These are phyloP conservation scores for Oscheius sp. DNA, from an alignment of 1,140 invertebrate genomes.

Conservation along the genomic window DNA sequence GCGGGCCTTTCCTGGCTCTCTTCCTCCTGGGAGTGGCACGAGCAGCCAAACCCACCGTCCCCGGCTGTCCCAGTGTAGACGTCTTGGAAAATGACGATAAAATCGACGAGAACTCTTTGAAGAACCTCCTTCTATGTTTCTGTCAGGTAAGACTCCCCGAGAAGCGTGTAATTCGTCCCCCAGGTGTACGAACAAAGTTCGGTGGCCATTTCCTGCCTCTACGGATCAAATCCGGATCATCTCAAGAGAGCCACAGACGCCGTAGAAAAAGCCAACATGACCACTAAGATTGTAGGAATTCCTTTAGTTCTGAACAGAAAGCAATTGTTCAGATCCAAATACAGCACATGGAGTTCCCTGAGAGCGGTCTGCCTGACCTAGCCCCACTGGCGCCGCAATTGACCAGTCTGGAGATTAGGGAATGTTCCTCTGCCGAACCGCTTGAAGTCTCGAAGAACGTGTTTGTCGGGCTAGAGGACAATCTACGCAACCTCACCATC, in stretches of 20 bases:
- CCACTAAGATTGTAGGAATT: neutral
- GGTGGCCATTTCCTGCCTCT: conserved; percentile 29
- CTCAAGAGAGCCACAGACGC: conserved; percentile 19
- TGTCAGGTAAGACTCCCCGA: conserved; percentile 23
- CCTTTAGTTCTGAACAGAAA: no score
- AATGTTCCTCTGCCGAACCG: conserved; percentile 14
- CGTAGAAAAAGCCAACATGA: conserved; percentile 30
- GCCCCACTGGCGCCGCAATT: conserved; percentile 18
- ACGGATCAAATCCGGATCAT: conserved; percentile 32
- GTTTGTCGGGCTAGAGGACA: conserved; percentile 31
- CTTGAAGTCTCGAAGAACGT: conserved; percentile 1
- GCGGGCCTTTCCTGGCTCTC: neutral
- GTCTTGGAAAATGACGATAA: conserved; percentile 22
- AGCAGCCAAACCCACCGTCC: neutral
- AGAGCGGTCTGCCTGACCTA: conserved; percentile 13
- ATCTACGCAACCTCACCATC: conserved; percentile 31
- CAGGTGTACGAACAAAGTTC: neutral
- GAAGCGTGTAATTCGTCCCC: neutral
- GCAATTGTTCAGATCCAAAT: conserved; percentile 30
- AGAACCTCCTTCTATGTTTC: conserved; percentile 38
- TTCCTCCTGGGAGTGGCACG: neutral
- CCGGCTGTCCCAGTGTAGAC: conserved; percentile 33
- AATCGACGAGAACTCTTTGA: conserved; percentile 8
- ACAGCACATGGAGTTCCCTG: conserved; percentile 38
- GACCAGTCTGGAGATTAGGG: conserved; percentile 23